Percentiles rank a stretch among this genome's conserved stretches.
phyloP scores from a whole-genome alignment of 2,888 invertebrate genomes.

The Melanchra persicariae region DNA sequence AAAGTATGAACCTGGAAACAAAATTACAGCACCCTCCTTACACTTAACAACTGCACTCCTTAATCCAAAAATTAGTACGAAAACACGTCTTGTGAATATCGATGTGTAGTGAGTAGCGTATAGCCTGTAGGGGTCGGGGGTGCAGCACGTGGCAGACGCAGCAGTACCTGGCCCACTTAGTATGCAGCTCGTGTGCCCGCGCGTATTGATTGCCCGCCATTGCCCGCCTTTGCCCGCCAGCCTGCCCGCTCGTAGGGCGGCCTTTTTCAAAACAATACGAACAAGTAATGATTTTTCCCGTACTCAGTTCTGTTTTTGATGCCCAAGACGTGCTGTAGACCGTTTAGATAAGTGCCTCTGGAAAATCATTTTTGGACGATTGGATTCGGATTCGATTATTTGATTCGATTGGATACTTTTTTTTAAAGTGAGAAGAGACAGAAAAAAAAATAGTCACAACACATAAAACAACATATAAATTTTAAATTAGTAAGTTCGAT shows the following conservation, averaged over 20 bases:
- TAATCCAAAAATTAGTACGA: constrained; percentile 67
- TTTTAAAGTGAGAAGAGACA: background rate
- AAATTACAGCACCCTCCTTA: constrained; percentile 6
- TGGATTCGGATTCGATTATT: constrained; percentile 31
- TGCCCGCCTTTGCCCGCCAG: constrained; percentile 23
- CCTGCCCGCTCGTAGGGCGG: constrained; percentile 78
- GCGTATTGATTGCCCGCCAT: constrained; percentile 91
- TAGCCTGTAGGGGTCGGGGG: constrained; percentile 43
- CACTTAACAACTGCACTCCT: constrained; percentile 48
- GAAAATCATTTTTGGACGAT: constrained; percentile 53
- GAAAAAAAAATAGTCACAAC: too few relatives aligned
- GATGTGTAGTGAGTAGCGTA: constrained; percentile 45
- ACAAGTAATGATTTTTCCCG: constrained; percentile 70
- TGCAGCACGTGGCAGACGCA: constrained; percentile 72
- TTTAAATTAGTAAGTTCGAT: background rate
- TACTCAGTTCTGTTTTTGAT: constrained; percentile 69
- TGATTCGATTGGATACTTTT: constrained; percentile 14
- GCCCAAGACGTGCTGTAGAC: constrained; percentile 63
- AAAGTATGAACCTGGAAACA: too few relatives aligned
- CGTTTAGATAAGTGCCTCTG: constrained; percentile 56
- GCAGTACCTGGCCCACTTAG: constrained; percentile 86
- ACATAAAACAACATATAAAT: background rate
- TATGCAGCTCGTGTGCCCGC: constrained; percentile 91
- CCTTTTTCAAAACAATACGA: constrained; percentile 88
- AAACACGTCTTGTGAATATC: constrained; percentile 64